Evolutionary conservation across 2,797 vertebrate species (phyloP), one percentile per base, ranked within the genome.

Genomic region (Morelia viridis): DNA sequence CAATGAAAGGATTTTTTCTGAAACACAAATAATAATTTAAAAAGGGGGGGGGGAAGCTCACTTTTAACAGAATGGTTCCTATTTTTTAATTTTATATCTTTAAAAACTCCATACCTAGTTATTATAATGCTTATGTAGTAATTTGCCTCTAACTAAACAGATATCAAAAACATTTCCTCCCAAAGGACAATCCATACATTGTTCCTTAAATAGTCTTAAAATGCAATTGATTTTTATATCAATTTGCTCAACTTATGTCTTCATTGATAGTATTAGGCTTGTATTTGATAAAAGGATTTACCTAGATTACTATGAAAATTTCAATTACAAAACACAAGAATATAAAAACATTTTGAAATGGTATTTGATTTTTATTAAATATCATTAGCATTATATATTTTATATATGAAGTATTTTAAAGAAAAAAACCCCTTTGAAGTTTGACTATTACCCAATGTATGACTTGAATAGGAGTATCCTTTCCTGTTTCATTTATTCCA

Each of bases 331-430:
- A 41, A 35, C 71, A 46, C 31, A 91, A 58, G 60, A 57, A 0
- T 65, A 71, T 46, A 83, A 61, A 1, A 89, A 71, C n/a, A 41
- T 76, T 76, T 76, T 76, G 35, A 76, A 41, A 76, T 22, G 22
- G 17, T 22, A 41, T 76, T 76, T 76, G 17, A 76, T 41, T 76
- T 68, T 65, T 41, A 87, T 92, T 85, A 85, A 92, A 85, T 84
- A 94, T 65, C 86, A 64, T 93, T 87, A 95, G 58, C 84, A 86
- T 92, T 71, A 24, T 50, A 83, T 84, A 68, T 87, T 41, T 41
- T 86, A 76, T 8, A 88, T 94, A 68, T 92, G 93, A 87, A 85
- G 71, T 57, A 6, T 87, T 95, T 96, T 93, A 46, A 60, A 94
- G 94, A 65, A 56, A 62, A 89, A 71, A 87, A 41, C 2, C 2